Percentiles rank a stretch among this genome's conserved stretches.
phyloP scores from a whole-genome alignment of 2,113 vertebrate species.

The Vulpes lagopus region DNA sequence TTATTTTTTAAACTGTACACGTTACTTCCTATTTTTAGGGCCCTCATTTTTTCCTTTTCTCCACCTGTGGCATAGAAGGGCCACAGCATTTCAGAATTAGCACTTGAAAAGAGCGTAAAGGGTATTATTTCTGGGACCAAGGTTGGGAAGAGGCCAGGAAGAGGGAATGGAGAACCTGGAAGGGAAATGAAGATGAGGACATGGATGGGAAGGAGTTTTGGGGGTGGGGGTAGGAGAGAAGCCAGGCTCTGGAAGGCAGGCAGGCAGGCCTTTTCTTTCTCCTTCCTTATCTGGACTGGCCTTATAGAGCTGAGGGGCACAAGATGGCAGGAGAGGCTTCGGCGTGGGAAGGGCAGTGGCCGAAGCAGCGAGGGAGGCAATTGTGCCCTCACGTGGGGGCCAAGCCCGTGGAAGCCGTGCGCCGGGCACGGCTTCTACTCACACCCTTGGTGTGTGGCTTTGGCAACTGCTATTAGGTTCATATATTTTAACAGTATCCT shows the following conservation, averaged over 20 bases:
- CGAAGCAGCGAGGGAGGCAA: not conserved
- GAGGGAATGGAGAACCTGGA: not conserved
- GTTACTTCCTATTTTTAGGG: not conserved
- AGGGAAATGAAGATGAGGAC: not conserved
- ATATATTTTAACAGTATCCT: not conserved
- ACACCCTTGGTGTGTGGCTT: not conserved
- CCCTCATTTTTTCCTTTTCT: not conserved
- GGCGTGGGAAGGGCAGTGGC: not conserved
- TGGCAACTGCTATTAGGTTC: not conserved
- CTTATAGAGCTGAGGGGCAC: not conserved
- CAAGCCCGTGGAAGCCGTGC: not conserved
- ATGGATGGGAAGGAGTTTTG: not conserved
- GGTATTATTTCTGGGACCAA: not conserved
- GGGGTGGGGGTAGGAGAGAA: not conserved
- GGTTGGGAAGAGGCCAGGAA: not conserved
- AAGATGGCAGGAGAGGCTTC: not conserved
- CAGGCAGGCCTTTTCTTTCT: not conserved
- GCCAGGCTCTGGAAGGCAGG: not conserved
- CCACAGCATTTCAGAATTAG: not conserved
- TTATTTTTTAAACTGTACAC: not conserved
- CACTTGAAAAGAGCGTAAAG: not conserved
- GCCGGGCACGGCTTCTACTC: too few species aligned
- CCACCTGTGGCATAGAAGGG: not conserved
- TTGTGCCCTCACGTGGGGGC: not conserved
- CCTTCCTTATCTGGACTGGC: not conserved